Evolutionary conservation across 2,113 vertebrate species (phyloP), one percentile per base, ranked within the genome.

Genomic region (Tiliqua scincoides): DNA sequence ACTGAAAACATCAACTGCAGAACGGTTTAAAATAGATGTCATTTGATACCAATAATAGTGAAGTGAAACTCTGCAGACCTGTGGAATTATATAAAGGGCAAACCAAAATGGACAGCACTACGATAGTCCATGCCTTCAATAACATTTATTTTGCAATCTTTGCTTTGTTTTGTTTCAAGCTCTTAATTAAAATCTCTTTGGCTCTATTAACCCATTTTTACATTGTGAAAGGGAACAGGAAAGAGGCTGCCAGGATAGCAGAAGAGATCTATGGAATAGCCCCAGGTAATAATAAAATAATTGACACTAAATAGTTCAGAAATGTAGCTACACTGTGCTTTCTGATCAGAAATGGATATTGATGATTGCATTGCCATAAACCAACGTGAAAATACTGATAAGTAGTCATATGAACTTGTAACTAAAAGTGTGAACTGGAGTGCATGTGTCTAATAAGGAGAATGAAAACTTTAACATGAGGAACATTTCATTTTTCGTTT

Each of bases 171-270:
- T 97, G 96, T 89, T 97, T 97, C 89, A 97, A 97, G 90, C 96
- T 97, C 90, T 94, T 97, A 91, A 97, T 97, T 91, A 97, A 97
- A 92, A 95, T 97, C 63, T 96, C 95, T 63, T 94, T 97, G 95
- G 97, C 97, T 93, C 93, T 97, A 89, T 94, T 97, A 89, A 97
- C 96, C 40, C 96, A 97, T 93, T 97, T 97, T 87, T 97, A 97
- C 95, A 96, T 97, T 91, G 96, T 97, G 90, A 96, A 97, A 94
- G 97, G 97, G 91, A 97, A 97, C 91, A 96, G 96, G 91, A 97
- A 97, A 94, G 97, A 97, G 89, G 97, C 97, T 87, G 96, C 97
- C 92, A 96, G 97, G 83, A 97, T 97, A 96, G 97, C 97, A 87
- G 96, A 97, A 95, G 97, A 97, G 82, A 97, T 97, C 95, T 97